Evolutionary conservation across 2,113 vertebrate species (phyloP), one percentile per base, ranked within the genome.

Genomic region (Brevimyrus niger): DNA sequence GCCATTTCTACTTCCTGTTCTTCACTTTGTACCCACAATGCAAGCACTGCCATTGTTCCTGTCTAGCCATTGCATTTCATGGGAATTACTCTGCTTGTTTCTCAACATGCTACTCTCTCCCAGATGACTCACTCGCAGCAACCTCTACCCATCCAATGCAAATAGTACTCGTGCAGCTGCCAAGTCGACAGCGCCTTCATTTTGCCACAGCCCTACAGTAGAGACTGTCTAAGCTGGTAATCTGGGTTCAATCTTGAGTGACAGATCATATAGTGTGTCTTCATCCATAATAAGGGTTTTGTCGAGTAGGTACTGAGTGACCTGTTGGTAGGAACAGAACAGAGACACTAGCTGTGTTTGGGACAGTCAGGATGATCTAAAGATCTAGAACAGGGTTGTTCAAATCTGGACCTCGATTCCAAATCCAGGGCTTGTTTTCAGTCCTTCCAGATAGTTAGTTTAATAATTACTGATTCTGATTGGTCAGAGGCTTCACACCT

Each of bases 271-370:
- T 50, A 99, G 95, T 0, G 98, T 98, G 92, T 99, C 98, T 95
- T 99, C 98, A 4, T 99, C 98, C 93, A 99, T 98, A 94, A 98
- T 98, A 90, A 97, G 96, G 15, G 96, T 96, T 94, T 99, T 99
- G 95, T 99, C 98, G 93, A 99, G 94, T 91, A 99, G 96, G 92
- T 98, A 99, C 90, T 98, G 98, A 91, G 97, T 99, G 92, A 99
- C 98, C 98, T 99, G 93, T n/a, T 88, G 89, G 1, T 87, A 1
- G 86, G 86, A 76, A 51, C 3, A 84, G 51, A 69, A 47, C 61
- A 50, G 23, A 47, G 38, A 53, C n/a, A n/a, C 27, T 11, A 88
- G 86, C 51, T 42, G 47, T 11, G 27, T 21, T 50, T 51, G 17
- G 48, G 27, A n/a, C 46, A 15, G 9, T 50, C 9, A 17, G 27